Conservation (phyloP, 2,888 invertebrate species). For the Folsomia candida region DNA sequence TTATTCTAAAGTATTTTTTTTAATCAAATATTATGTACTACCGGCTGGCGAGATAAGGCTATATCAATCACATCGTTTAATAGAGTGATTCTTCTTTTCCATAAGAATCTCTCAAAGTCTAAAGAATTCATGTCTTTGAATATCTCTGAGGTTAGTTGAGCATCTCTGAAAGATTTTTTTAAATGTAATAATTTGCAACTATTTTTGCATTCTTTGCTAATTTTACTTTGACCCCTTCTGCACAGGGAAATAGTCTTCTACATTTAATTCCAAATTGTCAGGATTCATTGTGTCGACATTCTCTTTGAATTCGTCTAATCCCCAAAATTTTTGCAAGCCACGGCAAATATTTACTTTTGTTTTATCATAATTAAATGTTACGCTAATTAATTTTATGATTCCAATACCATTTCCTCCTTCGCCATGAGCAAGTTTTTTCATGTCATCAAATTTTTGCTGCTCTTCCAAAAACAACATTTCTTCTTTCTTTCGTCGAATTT, state of each 20-base stretch:
- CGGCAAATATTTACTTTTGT: neutral
- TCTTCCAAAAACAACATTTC: constrained; percentile 21
- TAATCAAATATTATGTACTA: neutral
- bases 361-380: neutral
- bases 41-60: constrained; percentile 29
- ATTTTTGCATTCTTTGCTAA: neutral
- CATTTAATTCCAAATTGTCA: neutral
- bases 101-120: constrained; percentile 45
- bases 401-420: constrained; percentile 6
- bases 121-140: constrained; percentile 41
- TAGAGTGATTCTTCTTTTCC: constrained; percentile 33
- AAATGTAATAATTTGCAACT: neutral
- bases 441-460: constrained; percentile 25
- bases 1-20: neutral
- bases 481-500: constrained; percentile 31
- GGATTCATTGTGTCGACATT: neutral
- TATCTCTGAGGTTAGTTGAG: constrained; percentile 26
- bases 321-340: too few species aligned
- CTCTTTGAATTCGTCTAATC: too few species aligned
- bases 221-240: neutral
- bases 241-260: constrained; percentile 7
- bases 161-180: constrained; percentile 20
- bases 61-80: constrained; percentile 35
- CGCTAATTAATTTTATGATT: neutral
- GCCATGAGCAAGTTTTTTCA: constrained; percentile 2